phyloP scores from a whole-genome alignment of 1,140 invertebrate genomes.

The Conus betulinus region DNA sequence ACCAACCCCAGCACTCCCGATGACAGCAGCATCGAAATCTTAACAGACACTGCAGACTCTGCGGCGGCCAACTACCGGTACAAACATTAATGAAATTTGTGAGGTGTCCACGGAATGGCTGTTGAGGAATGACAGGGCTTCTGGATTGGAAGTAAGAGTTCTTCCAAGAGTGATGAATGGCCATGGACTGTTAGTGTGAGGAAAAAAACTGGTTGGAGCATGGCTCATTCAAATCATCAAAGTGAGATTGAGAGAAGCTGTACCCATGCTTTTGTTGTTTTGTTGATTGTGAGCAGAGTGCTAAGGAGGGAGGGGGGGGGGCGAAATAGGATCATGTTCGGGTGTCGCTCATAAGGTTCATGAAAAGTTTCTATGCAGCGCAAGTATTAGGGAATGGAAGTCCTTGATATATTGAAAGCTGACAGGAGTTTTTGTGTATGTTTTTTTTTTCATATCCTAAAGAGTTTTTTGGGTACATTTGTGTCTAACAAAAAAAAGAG shows the following conservation, averaged over 20 bases:
- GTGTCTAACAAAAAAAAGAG: too few species aligned
- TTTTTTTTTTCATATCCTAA: too few species aligned
- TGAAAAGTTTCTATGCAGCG: not conserved
- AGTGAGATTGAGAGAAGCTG: too few species aligned
- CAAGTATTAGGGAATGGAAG: not conserved
- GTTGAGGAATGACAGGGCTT: not conserved
- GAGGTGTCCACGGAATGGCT: not conserved
- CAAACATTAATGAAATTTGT: not conserved
- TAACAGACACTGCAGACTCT: conserved; percentile 52
- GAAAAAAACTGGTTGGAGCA: not conserved
- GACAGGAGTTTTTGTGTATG: too few species aligned
- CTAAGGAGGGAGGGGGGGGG: not conserved
- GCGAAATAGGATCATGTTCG: not conserved
- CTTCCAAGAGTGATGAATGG: not conserved
- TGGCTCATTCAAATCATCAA: not conserved
- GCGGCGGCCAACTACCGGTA: conserved; percentile 23
- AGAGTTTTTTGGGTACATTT: too few species aligned
- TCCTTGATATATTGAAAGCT: too few species aligned
- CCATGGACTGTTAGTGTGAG: not conserved
- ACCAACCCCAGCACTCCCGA: conserved; percentile 62
- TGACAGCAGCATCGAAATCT: conserved; percentile 68
- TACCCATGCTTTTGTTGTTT: too few species aligned
- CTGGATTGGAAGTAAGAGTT: not conserved
- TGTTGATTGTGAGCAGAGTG: not conserved
- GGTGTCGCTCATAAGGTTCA: not conserved